A percentile compares a stretch with the other conserved stretches of the same genome.
Conservation (phyloP, 2,888 invertebrate genomes). For the Eristalis arbustorum region DNA sequence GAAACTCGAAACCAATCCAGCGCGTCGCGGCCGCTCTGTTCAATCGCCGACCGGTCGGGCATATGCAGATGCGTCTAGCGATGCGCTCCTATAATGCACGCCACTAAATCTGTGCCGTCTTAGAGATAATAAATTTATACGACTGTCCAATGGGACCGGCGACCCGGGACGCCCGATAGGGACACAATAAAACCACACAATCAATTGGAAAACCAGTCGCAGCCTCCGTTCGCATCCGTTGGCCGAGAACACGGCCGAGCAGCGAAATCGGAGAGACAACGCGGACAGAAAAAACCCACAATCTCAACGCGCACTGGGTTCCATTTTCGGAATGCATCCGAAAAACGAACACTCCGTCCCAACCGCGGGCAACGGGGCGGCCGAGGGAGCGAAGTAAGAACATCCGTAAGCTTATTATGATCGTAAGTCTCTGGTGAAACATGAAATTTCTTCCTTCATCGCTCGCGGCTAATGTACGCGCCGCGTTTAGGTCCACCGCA, state of each 20-base stretch:
- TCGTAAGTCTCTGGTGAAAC: slow-evolving; percentile 36
- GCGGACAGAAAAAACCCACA: not conserved
- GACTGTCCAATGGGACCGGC: slow-evolving; percentile 45
- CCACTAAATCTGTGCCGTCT: slow-evolving; percentile 62
- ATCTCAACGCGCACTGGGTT: slow-evolving; percentile 13
- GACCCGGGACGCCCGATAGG: slow-evolving; percentile 48
- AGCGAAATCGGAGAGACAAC: not conserved
- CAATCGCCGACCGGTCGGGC: slow-evolving; percentile 44
- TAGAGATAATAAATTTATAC: slow-evolving; percentile 61
- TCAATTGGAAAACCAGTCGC: slow-evolving; percentile 53
- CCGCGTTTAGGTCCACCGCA: not conserved
- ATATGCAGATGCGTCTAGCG: slow-evolving; percentile 32
- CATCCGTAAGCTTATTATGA: slow-evolving; percentile 55
- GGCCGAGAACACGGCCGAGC: not conserved
- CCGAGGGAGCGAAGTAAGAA: not conserved
- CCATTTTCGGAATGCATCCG: slow-evolving; percentile 62
- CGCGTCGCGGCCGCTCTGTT: not conserved
- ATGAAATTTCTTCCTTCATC: slow-evolving; percentile 44
- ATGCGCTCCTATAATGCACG: slow-evolving; percentile 41
- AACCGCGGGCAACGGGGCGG: not conserved
- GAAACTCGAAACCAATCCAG: slow-evolving; percentile 65
- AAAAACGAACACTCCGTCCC: not conserved
- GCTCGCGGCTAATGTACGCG: slow-evolving; percentile 1
- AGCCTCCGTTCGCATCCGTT: not conserved
- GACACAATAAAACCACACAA: slow-evolving; percentile 52